Percentiles rank a stretch among this genome's conserved stretches.
Conservation (phyloP, 2,888 invertebrate species). For the Gordius sp. region DNA sequence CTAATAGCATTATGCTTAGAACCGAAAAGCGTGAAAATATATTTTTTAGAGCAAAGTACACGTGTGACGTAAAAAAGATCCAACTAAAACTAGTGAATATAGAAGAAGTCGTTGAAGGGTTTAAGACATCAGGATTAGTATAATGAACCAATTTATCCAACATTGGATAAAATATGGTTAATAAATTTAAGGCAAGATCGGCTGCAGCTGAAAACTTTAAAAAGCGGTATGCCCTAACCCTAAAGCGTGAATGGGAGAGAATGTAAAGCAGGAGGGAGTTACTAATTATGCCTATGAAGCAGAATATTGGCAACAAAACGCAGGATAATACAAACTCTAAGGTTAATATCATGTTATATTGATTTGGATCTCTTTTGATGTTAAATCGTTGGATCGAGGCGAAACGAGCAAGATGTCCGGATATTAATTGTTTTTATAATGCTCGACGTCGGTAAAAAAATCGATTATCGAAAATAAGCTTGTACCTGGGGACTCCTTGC, state of each 20-base stretch:
- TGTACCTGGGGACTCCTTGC: no score
- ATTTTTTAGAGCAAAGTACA: background rate
- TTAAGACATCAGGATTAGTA: no score
- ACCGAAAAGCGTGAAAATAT: background rate
- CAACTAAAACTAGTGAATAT: no score
- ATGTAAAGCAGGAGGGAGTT: background rate
- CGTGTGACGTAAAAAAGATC: no score
- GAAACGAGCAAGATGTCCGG: no score
- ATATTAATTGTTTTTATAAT: no score
- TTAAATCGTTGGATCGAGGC: no score
- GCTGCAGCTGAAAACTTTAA: constrained; percentile 5
- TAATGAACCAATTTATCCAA: background rate
- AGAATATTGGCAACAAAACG: constrained; percentile 8
- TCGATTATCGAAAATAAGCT: no score
- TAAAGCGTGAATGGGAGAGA: background rate
- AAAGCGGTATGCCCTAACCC: background rate
- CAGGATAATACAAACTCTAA: background rate
- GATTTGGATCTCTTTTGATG: no score
- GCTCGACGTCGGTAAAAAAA: no score
- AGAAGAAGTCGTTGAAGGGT: no score
- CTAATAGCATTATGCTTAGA: background rate
- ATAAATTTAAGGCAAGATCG: background rate
- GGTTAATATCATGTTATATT: no score
- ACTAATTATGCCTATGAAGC: background rate
- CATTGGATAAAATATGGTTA: constrained; percentile 1